phyloP scores from a whole-genome alignment of 2,888 invertebrate genomes.

The Phytoseiulus persimilis region DNA sequence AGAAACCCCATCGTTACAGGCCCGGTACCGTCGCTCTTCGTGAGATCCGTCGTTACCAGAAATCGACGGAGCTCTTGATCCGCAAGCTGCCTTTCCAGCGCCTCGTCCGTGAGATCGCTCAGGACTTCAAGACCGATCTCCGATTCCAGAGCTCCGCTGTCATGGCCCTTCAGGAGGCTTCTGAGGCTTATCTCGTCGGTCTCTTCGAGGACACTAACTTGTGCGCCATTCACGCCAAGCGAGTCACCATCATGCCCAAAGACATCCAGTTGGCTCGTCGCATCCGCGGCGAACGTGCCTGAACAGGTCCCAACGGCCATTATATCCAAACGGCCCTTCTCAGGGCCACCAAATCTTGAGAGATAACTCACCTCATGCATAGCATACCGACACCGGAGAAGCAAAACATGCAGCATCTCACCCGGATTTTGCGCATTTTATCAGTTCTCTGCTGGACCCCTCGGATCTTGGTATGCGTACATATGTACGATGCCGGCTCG shows the following conservation, averaged over 20 bases:
- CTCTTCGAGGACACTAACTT: constrained; percentile 70
- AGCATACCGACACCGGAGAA: too few species aligned
- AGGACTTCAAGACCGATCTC: constrained; percentile 91
- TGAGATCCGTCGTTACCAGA: constrained; percentile 94
- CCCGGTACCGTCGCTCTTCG: constrained; percentile 92
- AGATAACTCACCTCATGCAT: too few species aligned
- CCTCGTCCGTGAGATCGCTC: constrained; percentile 90
- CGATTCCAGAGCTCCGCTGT: constrained; percentile 92
- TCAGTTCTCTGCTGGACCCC: too few species aligned
- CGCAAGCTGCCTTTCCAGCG: constrained; percentile 92
- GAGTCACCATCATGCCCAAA: constrained; percentile 71
- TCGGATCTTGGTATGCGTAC: too few species aligned
- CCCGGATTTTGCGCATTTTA: too few species aligned
- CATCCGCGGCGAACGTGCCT: constrained; percentile 57
- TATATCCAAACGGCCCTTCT: too few species aligned
- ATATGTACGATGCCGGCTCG: too few species aligned
- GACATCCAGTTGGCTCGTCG: constrained; percentile 60
- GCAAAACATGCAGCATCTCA: too few species aligned
- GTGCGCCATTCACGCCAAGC: constrained; percentile 67
- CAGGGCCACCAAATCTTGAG: too few species aligned
- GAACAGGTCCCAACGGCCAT: too few species aligned
- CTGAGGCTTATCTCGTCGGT: constrained; percentile 60
- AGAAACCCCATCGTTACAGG: constrained; percentile 91
- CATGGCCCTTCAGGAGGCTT: constrained; percentile 54
- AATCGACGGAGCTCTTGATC: constrained; percentile 87